Percentiles rank a stretch among this genome's conserved stretches.
These are phyloP conservation scores for Epinephelus fuscoguttatus DNA, from an alignment of 2,113 vertebrate species.

Conservation along the genomic window DNA sequence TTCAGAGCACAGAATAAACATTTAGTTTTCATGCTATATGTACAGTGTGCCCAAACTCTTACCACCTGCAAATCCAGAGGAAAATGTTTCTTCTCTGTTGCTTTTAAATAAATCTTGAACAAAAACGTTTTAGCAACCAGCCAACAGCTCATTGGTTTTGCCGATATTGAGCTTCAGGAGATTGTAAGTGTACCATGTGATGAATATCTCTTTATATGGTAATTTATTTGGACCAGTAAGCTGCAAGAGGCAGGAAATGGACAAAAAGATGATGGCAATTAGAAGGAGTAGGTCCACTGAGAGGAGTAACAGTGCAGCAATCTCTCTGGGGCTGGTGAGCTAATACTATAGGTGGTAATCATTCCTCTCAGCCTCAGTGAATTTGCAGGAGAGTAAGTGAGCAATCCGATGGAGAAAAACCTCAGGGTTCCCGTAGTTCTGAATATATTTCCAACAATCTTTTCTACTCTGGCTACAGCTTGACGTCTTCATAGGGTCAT, in stretches of 20 bases:
- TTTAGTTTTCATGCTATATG: background rate
- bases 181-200: no score
- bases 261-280: background rate
- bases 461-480: no score
- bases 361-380: conserved; percentile 28
- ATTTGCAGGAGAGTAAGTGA: conserved; percentile 31
- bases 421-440: no score
- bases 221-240: conserved; percentile 45
- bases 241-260: background rate
- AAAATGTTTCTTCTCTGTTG: background rate
- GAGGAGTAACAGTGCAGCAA: conserved; percentile 5
- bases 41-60: background rate
- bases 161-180: no score
- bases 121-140: background rate
- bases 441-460: no score
- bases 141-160: background rate
- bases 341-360: conserved; percentile 29
- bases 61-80: background rate
- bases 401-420: background rate
- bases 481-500: no score
- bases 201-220: conserved; percentile 9
- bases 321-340: conserved; percentile 24
- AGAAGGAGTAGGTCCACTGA: background rate
- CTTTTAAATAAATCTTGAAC: background rate
- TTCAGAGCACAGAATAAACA: background rate